Conservation (phyloP, 1,140 invertebrate genomes). For the Drosophila insularis region DNA sequence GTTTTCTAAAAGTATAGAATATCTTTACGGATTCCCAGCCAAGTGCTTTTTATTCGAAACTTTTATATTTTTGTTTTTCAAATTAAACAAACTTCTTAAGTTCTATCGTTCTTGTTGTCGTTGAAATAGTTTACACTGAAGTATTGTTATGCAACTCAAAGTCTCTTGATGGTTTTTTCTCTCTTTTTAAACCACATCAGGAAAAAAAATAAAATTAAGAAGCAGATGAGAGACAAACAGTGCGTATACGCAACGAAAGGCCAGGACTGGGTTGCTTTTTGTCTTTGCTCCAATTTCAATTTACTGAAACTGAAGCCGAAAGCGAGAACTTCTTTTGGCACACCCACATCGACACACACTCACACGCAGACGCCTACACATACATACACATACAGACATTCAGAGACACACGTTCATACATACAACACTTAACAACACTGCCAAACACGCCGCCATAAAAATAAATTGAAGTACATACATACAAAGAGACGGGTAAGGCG, state of each 20-base stretch:
- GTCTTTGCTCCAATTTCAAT: constrained; percentile 49
- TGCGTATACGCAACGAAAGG: constrained; percentile 47
- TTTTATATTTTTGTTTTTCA: no score
- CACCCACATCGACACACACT: constrained; percentile 17
- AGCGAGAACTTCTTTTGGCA: constrained; percentile 40
- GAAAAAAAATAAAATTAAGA: not conserved
- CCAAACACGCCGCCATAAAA: constrained; percentile 54
- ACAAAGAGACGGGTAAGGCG: not conserved
- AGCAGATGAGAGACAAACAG: constrained; percentile 5
- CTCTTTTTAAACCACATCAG: constrained; percentile 22
- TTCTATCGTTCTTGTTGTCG: not conserved
- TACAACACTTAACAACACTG: constrained; percentile 14
- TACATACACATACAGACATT: constrained; percentile 25
- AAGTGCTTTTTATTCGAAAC: no score
- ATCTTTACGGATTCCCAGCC: no score
- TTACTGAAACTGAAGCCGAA: constrained; percentile 44
- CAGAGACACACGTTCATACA: not conserved
- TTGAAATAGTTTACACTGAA: not conserved
- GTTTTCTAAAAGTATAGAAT: no score
- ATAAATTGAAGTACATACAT: constrained; percentile 46
- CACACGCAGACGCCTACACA: not conserved
- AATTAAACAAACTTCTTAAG: no score
- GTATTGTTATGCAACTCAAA: not conserved
- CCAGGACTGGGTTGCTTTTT: constrained; percentile 1
- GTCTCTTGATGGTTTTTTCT: not conserved